Conservation (phyloP, 1,140 invertebrate species). For the Cryptotermes secundus region DNA sequence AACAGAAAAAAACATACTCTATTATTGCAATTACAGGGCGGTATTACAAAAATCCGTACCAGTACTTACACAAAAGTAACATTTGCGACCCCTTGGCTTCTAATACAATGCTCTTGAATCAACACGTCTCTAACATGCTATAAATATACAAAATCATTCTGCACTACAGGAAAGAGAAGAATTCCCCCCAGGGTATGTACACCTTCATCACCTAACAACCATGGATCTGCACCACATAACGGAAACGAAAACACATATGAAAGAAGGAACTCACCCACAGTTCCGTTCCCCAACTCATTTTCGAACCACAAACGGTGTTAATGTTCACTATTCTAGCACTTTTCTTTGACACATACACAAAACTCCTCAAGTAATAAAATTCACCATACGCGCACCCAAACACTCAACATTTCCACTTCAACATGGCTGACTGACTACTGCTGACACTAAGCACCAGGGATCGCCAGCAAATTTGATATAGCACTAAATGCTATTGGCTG, state of each 20-base stretch:
- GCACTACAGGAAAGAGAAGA: background rate
- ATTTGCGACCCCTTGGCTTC: too few species aligned
- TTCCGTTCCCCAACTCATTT: conserved; percentile 14
- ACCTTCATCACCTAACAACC: background rate
- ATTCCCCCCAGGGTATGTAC: background rate
- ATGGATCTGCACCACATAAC: background rate
- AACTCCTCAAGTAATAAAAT: background rate
- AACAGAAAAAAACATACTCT: too few species aligned
- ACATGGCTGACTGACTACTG: conserved; percentile 9
- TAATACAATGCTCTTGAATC: background rate
- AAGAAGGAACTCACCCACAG: conserved; percentile 3
- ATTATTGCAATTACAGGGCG: too few species aligned
- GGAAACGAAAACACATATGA: background rate
- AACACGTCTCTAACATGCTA: background rate
- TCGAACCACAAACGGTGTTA: background rate
- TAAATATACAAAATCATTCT: background rate
- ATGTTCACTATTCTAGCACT: background rate
- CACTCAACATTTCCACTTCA: background rate
- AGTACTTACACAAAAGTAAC: too few species aligned
- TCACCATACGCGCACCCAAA: background rate
- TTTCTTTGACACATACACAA: background rate
- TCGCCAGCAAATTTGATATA: too few species aligned
- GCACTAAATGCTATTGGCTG: too few species aligned
- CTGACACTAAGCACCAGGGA: background rate
- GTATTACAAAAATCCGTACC: too few species aligned